phyloP scores from a whole-genome alignment of 1,140 invertebrate species.

The Andricus grossulariae region DNA sequence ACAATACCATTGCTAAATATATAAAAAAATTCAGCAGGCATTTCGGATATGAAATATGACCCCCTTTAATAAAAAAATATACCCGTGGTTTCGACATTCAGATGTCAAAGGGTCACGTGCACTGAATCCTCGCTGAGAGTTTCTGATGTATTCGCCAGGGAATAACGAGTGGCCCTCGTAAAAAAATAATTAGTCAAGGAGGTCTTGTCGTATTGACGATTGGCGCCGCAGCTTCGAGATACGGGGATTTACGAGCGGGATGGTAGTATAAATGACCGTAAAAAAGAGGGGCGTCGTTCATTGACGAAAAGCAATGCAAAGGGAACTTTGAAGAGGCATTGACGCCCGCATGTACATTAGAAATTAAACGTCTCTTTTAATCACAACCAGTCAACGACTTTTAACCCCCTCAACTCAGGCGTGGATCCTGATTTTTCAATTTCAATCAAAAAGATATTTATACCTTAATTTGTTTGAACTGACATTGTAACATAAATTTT shows the following conservation, averaged over 20 bases:
- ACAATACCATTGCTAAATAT: slow-evolving; percentile 1
- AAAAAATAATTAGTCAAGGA: slow-evolving; percentile 38
- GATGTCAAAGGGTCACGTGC: neutral
- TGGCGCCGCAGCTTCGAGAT: slow-evolving; percentile 34
- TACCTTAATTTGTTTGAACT: neutral
- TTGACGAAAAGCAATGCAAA: slow-evolving; percentile 49
- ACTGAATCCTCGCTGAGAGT: slow-evolving; percentile 34
- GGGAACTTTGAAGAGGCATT: slow-evolving; percentile 38
- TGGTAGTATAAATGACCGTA: slow-evolving; percentile 29
- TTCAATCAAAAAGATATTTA: slow-evolving; percentile 36
- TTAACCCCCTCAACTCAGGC: slow-evolving; percentile 41
- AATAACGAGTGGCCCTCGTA: slow-evolving; percentile 41
- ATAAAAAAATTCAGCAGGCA: neutral
- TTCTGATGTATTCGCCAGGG: slow-evolving; percentile 34
- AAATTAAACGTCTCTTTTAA: slow-evolving; percentile 38
- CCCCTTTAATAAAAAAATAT: slow-evolving; percentile 44
- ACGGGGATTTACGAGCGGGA: slow-evolving; percentile 11
- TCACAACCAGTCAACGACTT: slow-evolving; percentile 35
- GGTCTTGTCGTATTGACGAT: slow-evolving; percentile 41
- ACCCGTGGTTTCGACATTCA: neutral
- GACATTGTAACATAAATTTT: neutral
- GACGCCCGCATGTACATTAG: slow-evolving; percentile 33
- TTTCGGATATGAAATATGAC: neutral
- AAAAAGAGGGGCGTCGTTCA: slow-evolving; percentile 44
- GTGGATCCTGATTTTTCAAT: slow-evolving; percentile 38